phyloP scores from a whole-genome alignment of 2,888 invertebrate species.

The Auanema freiburgensis region DNA sequence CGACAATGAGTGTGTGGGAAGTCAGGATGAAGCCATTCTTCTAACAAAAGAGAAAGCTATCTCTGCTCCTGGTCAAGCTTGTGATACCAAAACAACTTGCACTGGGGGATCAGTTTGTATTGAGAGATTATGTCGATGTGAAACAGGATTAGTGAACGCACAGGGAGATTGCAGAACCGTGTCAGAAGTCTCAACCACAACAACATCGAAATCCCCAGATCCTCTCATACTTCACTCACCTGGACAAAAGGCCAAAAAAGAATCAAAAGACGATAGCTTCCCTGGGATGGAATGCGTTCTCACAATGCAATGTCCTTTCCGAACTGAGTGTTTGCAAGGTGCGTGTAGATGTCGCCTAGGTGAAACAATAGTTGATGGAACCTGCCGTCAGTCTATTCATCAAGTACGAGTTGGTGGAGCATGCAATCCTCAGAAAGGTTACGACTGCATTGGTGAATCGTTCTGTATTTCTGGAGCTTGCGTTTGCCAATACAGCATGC shows the following conservation, averaged over 20 bases:
- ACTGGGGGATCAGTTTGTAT: constrained; percentile 39
- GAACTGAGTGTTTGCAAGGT: constrained; percentile 56
- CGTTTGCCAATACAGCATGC: constrained; percentile 47
- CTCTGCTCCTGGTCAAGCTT: constrained; percentile 52
- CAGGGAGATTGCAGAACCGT: constrained; percentile 13
- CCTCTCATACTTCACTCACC: constrained; percentile 17
- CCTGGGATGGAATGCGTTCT: constrained; percentile 52
- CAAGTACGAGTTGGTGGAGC: constrained; percentile 48
- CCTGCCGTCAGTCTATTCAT: constrained; percentile 52
- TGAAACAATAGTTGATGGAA: constrained; percentile 56
- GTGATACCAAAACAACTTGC: constrained; percentile 36
- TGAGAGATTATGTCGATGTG: constrained; percentile 44
- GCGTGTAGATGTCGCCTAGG: constrained; percentile 58
- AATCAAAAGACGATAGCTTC: constrained; percentile 16
- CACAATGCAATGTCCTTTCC: constrained; percentile 51
- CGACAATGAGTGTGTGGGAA: constrained; percentile 40
- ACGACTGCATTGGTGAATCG: constrained; percentile 57
- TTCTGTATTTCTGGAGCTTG: constrained; percentile 51
- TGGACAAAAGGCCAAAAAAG: constrained; percentile 13
- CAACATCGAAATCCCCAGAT: constrained; percentile 8
- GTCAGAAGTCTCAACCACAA: constrained; percentile 2
- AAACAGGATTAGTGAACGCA: constrained; percentile 27
- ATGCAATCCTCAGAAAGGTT: constrained; percentile 56
- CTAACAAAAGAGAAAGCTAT: constrained; percentile 19
- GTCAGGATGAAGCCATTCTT: constrained; percentile 32